phyloP scores from a whole-genome alignment of 92 coral and sea anemone genomes.

The Bergia sp. region DNA sequence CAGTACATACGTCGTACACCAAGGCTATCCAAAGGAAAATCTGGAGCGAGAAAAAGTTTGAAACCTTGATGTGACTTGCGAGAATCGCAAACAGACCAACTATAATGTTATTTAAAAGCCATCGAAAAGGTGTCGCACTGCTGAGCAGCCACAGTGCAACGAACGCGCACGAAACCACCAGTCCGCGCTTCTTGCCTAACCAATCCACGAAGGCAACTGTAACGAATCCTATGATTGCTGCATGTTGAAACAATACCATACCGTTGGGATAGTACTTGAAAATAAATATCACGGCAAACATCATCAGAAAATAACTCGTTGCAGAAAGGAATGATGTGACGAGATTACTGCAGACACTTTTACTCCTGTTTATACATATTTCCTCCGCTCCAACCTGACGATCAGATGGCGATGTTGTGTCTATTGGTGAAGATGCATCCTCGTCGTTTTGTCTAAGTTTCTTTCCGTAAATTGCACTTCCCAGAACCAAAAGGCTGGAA shows the following conservation, averaged over 20 bases:
- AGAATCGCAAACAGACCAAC: constrained; percentile 59
- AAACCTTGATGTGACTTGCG: constrained; percentile 61
- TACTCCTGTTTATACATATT: background rate
- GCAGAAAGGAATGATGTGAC: constrained; percentile 5
- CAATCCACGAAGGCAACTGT: constrained; percentile 56
- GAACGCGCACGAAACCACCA: constrained; percentile 45
- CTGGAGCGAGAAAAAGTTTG: constrained; percentile 60
- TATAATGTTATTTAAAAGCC: constrained; percentile 62
- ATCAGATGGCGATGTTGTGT: background rate
- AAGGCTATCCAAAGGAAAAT: constrained; percentile 73
- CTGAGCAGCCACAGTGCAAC: constrained; percentile 58
- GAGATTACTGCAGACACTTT: background rate
- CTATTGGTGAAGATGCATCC: background rate
- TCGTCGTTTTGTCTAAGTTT: background rate
- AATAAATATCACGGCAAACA: constrained; percentile 58
- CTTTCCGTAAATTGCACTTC: constrained; percentile 56
- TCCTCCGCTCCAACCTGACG: background rate
- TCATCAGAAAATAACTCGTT: constrained; percentile 44
- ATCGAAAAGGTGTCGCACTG: constrained; percentile 56
- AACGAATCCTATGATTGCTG: constrained; percentile 53
- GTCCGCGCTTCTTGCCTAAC: constrained; percentile 51
- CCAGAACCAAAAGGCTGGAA: constrained; percentile 49
- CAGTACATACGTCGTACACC: constrained; percentile 57
- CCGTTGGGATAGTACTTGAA: constrained; percentile 52
- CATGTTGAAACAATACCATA: constrained; percentile 62